Conservation (phyloP, 1,140 invertebrate genomes). For the Diorhabda elongata region DNA sequence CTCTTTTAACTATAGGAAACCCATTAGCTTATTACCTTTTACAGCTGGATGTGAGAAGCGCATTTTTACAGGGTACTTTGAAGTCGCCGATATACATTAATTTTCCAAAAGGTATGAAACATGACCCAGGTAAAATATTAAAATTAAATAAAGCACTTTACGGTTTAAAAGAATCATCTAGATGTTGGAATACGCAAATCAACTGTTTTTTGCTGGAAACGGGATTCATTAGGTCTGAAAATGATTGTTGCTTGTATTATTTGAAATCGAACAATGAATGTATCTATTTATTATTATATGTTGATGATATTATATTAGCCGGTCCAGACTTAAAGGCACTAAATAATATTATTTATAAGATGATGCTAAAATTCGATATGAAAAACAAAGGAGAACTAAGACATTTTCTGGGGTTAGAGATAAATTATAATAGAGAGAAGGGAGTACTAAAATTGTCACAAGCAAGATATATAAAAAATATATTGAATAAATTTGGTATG, state of each 20-base stretch:
- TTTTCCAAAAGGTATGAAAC: too few species aligned
- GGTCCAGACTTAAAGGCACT: slow-evolving; percentile 13
- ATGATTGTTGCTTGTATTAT: slow-evolving; percentile 17
- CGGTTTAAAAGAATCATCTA: slow-evolving; percentile 17
- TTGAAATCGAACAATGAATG: slow-evolving; percentile 12
- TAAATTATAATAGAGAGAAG: slow-evolving; percentile 21
- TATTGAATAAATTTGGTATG: neutral
- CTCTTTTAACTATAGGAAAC: slow-evolving; percentile 7
- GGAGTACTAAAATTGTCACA: slow-evolving; percentile 25
- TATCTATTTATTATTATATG: slow-evolving; percentile 26
- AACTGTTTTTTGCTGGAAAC: slow-evolving; percentile 21
- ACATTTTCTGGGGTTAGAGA: slow-evolving; percentile 24
- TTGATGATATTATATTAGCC: slow-evolving; percentile 24
- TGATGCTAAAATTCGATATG: slow-evolving; percentile 25
- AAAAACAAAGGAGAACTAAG: slow-evolving; percentile 26
- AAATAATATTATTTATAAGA: slow-evolving; percentile 14
- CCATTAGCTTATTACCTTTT: slow-evolving; percentile 7
- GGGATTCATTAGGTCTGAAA: slow-evolving; percentile 14
- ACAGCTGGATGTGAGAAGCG: slow-evolving; percentile 10
- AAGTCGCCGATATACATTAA: too few species aligned
- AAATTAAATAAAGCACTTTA: slow-evolving; percentile 16
- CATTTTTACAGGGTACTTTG: neutral
- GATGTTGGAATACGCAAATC: neutral
- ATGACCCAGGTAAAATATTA: too few species aligned
- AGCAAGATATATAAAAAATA: slow-evolving; percentile 12